Percentiles rank a stretch among this genome's conserved stretches.
Conservation (phyloP, 1,140 invertebrate genomes). For the Leptinotarsa lineolata region DNA sequence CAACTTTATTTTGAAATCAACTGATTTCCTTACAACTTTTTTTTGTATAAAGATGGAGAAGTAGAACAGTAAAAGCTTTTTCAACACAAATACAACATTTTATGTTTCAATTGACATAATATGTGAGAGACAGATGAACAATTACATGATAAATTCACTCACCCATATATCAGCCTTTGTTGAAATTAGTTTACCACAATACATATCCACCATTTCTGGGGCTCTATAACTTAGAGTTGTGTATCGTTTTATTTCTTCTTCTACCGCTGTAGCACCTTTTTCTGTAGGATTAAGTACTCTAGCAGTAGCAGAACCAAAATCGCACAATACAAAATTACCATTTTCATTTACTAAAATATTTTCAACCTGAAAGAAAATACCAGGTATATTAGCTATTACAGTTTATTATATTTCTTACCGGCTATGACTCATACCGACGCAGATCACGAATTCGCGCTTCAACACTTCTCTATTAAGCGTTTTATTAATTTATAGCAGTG, state of each 20-base stretch:
- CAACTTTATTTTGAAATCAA: too few relatives aligned
- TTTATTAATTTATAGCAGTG: too few relatives aligned
- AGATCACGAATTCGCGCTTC: too few relatives aligned
- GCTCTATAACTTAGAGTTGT: slow-evolving; percentile 92
- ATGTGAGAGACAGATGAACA: too few relatives aligned
- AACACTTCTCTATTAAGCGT: too few relatives aligned
- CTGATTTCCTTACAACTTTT: too few relatives aligned
- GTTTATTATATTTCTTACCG: neutral
- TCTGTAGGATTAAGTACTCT: slow-evolving; percentile 74
- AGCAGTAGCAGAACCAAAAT: slow-evolving; percentile 69
- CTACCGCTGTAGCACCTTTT: slow-evolving; percentile 74
- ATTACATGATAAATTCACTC: slow-evolving; percentile 31
- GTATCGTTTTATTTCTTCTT: slow-evolving; percentile 94
- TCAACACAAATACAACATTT: too few relatives aligned
- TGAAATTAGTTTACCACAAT: slow-evolving; percentile 85
- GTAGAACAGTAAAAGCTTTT: too few relatives aligned
- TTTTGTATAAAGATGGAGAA: too few relatives aligned
- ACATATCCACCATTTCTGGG: slow-evolving; percentile 96
- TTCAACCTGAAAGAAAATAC: slow-evolving; percentile 68
- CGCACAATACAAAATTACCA: slow-evolving; percentile 48
- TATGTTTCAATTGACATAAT: too few relatives aligned
- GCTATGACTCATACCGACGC: too few relatives aligned
- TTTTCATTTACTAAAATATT: slow-evolving; percentile 70
- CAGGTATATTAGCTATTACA: neutral
- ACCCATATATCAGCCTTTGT: slow-evolving; percentile 93